Evolutionary conservation across 1,140 invertebrate genomes (phyloP).

Genomic region (Metopolophium dirhodum): DNA sequence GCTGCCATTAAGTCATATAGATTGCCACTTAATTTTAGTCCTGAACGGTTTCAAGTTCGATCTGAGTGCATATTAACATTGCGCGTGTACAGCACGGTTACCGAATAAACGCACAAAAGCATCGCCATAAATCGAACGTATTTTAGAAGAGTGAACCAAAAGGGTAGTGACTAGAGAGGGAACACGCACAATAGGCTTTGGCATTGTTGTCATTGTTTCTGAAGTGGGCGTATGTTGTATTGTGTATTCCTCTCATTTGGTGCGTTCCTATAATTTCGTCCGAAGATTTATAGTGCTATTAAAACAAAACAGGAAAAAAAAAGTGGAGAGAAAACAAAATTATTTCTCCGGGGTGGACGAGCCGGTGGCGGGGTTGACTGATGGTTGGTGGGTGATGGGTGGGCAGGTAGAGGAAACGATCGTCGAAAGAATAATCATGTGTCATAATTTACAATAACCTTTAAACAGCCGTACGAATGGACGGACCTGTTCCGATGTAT

Average conservation of each 20-base stretch:
- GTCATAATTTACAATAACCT: constrained; percentile 48
- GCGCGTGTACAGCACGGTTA: background rate
- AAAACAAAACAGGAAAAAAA: constrained; percentile 30
- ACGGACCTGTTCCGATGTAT: background rate
- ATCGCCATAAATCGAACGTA: constrained; percentile 40
- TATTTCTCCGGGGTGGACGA: constrained; percentile 11
- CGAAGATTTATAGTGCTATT: constrained; percentile 56
- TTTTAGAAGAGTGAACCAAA: constrained; percentile 50
- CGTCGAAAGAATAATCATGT: constrained; percentile 24
- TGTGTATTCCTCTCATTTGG: constrained; percentile 51
- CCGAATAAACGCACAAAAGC: constrained; percentile 43
- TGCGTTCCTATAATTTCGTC: constrained; percentile 47
- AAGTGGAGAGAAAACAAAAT: constrained; percentile 40
- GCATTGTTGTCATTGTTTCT: constrained; percentile 57
- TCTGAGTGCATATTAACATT: constrained; percentile 24
- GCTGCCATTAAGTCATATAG: background rate
- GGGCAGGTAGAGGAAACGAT: background rate
- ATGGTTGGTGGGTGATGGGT: background rate
- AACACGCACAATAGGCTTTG: constrained; percentile 45
- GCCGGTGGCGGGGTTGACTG: background rate
- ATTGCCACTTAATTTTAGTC: constrained; percentile 16
- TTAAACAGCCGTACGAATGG: background rate
- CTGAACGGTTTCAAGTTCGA: constrained; percentile 5
- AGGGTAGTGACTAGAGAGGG: constrained; percentile 23
- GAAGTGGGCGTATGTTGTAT: constrained; percentile 56